phyloP scores from a whole-genome alignment of 2,113 vertebrate species.

The Cyrtonyx montezumae region DNA sequence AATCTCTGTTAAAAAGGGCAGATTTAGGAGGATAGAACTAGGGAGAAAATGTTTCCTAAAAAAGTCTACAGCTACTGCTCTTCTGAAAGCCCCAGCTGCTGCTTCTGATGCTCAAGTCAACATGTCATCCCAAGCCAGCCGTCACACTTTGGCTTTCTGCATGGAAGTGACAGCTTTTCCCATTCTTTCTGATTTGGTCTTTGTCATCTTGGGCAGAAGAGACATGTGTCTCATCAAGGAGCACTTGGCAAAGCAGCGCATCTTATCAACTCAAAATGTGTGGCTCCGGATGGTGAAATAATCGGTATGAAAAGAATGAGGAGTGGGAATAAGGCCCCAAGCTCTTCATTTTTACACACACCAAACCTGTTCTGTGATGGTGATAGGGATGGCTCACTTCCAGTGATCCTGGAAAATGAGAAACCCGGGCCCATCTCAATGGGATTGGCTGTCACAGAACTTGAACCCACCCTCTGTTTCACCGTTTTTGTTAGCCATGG shows the following conservation, averaged over 20 bases:
- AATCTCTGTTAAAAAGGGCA: neutral
- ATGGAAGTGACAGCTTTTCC: neutral
- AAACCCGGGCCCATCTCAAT: accelerated
- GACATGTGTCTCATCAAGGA: neutral
- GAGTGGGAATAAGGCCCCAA: neutral
- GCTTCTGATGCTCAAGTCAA: neutral
- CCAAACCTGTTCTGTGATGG: neutral
- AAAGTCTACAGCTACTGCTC: neutral
- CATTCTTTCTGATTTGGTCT: neutral
- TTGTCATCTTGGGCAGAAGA: neutral
- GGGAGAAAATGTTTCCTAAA: neutral
- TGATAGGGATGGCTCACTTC: neutral
- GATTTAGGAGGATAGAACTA: neutral
- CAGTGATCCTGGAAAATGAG: neutral
- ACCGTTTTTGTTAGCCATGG: neutral
- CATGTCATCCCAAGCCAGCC: accelerated
- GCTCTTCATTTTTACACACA: neutral
- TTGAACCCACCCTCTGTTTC: neutral
- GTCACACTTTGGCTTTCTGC: neutral
- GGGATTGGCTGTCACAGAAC: neutral
- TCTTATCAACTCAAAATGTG: neutral
- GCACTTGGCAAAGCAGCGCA: neutral
- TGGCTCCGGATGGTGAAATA: neutral
- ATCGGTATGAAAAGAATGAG: neutral
- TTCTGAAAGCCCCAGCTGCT: neutral